Base-by-base conservation (phyloP, 2,888 invertebrate species). In the Lampropteryx suffumata region DNA sequence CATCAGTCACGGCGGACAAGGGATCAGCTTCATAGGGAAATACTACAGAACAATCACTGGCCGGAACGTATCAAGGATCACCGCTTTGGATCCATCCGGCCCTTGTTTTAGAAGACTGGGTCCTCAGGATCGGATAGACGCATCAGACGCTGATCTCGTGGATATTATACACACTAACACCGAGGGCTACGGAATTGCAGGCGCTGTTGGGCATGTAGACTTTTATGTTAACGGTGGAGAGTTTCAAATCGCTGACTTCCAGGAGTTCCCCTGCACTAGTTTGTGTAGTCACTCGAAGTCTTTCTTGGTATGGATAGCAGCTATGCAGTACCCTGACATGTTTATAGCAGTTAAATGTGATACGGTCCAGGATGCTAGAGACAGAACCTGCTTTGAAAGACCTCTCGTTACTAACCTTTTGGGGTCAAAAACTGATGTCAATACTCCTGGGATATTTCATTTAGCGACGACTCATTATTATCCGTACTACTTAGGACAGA, bases 171-270 rank as follows among this genome's bases (percentile, higher is more conserved):
- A 61, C 14, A 69, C 69, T 0, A 69, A 71, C 29, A 64, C 52
- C 1, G 67, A 67, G 3, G 64, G 59, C 0, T 61, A 48, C 9
- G 70, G 70, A 0, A 59, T 59, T 17, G 64, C 65, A 0, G 58
- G 58, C 0, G 64, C 69, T 0, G 57, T 63, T 0, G 75, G 71
- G 0, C 71, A 70, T 9, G 57, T 70, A 0, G 60, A 64, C 36
- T 67, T 65, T 14, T 72, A 72, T 40, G 55, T 72, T 1, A 71
- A 71, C 40, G 71, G 71, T 0, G 72, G 72, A 3, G 73, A 71
- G 33, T 66, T 27, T 36, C 73, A 73, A 39, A 49, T 50, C 0
- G 46, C 43, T 0, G 61, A 64, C 11, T 6, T 64, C 0, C 30
- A 41, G 3, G 50, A 46, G 40, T 1, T 63, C 0, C 61, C 62